Base-by-base conservation (phyloP, 2,888 invertebrate genomes). In the Auanema sp. region DNA sequence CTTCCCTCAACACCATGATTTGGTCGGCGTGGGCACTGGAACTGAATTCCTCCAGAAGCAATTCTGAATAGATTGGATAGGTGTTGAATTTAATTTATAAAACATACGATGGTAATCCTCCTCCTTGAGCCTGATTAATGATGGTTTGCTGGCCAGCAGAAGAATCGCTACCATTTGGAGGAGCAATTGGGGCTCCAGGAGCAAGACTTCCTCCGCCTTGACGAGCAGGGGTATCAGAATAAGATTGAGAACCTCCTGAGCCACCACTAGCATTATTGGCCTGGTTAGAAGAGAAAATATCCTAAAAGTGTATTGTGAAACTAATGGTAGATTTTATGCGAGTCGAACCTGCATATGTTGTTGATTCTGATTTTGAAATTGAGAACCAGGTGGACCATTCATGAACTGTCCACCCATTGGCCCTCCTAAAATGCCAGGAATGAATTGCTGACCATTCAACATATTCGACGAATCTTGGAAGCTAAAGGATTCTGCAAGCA, bases 1-100 rank as follows among this genome's bases (percentile, higher is more conserved):
- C 96, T 89, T 62, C 98, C 98, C 86, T 98, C 97, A 71, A 92
- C 90, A 64, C 98, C 98, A 78, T 95, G 89, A 87, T 96, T 95
- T 69, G 98, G 98, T 75, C 98, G 89, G 67, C 93, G 89, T 42
- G 96, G 96, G 86, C 94, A 94, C 85, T 92, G 91, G 86, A 96
- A 93, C 83, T 92, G 92, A 8, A 63, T 51, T 43, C 58, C 58
- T n/a, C 49, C 25, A 23, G 58, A 33, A 57, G 62, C 25, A 14
- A 55, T 14, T 12, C 55, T 40, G n/a, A 42, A 21, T 3, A 55
- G 12, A 47, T 5, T 3, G 10, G 10, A 47, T 47, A 21, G 21
- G 10, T 5, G 47, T 5, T 47, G 6, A 3, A 5, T 47, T 47
- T 10, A 47, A 21, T 43, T 14, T 43, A 6, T 10, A 52, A 18